Base-by-base conservation (phyloP, 1,140 invertebrate genomes). In the Anthonomus grandis region DNA sequence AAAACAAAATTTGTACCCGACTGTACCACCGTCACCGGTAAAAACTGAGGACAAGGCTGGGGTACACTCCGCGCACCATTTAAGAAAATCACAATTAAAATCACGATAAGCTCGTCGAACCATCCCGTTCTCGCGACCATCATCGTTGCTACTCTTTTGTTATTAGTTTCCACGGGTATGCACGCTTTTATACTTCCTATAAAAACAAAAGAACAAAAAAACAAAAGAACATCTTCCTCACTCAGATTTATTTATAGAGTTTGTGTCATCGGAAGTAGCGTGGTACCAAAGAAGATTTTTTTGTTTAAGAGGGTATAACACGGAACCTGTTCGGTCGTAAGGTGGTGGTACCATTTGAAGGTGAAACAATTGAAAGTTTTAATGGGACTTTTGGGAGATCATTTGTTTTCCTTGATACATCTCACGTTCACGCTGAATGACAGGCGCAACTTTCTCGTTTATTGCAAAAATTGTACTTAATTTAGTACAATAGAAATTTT, bases 221-320 rank as follows among this genome's bases (percentile, higher is more conserved):
- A n/a, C n/a, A n/a, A n/a, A n/a, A 9, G 17, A 12, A 13, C 34
- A 52, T 37, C 19, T 31, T 57, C 13, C 50, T 52, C n/a, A n/a
- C n/a, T n/a, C 49, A 51, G 48, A n/a, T 24, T 37, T 59, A 59
- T 59, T 59, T 59, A 52, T 59, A 59, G 57, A 59, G 25, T 45
- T 59, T 59, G 52, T 59, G 49, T 59, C 57, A 59, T 48, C 38
- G 47, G 38, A 37, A 25, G 8, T 19, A 38, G 22, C 10, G 21
- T 38, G 9, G 9, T n/a, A 18, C 17, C 15, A 9, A 4, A 10
- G 8, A 27, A 8, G 10, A 10, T 10, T 47, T 24, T 38, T 22
- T 37, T 15, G 4, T 17, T 46, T 54, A 46, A 53, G 37, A 42
- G 38, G 50, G 31, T 53, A 53, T 53, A 19, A 18, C 39, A 42